A percentile compares a stretch with the other conserved stretches of the same genome.
Evolutionary conservation across 2,888 invertebrate genomes (phyloP).

Genomic region (Microdon myrmicae): DNA sequence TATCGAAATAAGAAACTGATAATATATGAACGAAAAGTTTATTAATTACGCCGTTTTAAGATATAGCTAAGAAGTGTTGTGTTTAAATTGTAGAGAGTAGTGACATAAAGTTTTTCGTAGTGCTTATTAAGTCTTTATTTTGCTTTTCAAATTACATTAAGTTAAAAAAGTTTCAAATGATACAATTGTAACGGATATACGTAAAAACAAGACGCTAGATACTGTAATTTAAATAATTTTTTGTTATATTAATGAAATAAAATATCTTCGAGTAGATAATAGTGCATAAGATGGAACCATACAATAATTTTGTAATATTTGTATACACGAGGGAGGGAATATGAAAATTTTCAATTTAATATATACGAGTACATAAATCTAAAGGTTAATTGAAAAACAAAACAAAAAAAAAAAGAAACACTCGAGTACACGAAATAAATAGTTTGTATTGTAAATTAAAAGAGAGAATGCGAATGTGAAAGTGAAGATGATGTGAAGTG

Average conservation of each 20-base stretch:
- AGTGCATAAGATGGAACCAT: constrained; percentile 18
- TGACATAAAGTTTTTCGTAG: no score
- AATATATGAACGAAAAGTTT: no score
- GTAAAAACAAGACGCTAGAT: constrained; percentile 46
- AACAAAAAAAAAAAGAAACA: constrained; percentile 14
- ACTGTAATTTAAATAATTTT: constrained; percentile 44
- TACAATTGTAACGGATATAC: constrained; percentile 52
- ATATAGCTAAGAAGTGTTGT: no score
- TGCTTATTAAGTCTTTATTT: no score
- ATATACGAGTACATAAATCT: constrained; percentile 1
- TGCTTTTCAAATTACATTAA: no score
- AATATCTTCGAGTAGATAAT: constrained; percentile 43
- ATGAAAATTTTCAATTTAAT: constrained; percentile 18
- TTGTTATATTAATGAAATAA: constrained; percentile 19
- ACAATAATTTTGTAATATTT: constrained; percentile 52
- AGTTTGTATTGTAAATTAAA: constrained; percentile 41
- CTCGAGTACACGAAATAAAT: constrained; percentile 48
- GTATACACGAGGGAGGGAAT: constrained; percentile 22
- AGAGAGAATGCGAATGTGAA: no score
- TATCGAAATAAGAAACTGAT: no score
- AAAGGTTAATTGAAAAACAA: constrained; percentile 22
- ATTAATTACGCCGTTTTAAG: no score
- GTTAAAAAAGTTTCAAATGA: constrained; percentile 26
- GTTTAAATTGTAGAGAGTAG: no score
- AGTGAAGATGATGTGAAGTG: neutral